A percentile compares a stretch with the other conserved stretches of the same genome.
Conservation (phyloP, 1,140 invertebrate species). For the Papilio glaucus region DNA sequence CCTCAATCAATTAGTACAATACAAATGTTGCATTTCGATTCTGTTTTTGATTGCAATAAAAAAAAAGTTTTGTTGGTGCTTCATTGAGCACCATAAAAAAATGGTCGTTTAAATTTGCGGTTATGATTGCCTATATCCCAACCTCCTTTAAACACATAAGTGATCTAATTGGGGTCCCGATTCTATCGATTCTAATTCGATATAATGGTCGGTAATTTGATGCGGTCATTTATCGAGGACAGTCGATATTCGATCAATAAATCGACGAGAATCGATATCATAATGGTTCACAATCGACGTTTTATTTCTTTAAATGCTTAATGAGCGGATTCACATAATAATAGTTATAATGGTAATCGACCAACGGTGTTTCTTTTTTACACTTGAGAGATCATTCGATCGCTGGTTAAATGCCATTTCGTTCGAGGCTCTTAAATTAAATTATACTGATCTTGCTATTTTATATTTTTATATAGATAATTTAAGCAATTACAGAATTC, state of each 20-base stretch:
- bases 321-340: conserved; percentile 77
- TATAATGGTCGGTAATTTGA: conserved; percentile 81
- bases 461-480: too few relatives aligned
- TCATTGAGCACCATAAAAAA: conserved; percentile 41
- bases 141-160: conserved; percentile 82
- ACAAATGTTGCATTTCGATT: conserved; percentile 31
- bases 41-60: neutral
- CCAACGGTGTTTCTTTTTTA: conserved; percentile 29
- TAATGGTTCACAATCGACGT: conserved; percentile 73
- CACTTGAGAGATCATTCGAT: conserved; percentile 22
- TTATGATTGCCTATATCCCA: conserved; percentile 74
- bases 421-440: too few relatives aligned
- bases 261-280: conserved; percentile 80
- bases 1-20: conserved; percentile 34
- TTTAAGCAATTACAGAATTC: too few relatives aligned
- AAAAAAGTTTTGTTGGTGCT: neutral
- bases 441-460: too few relatives aligned
- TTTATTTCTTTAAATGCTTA: conserved; percentile 82
- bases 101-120: conserved; percentile 60
- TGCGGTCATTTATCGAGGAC: conserved; percentile 78
- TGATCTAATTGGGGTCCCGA: conserved; percentile 81
- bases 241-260: conserved; percentile 82
- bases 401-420: conserved; percentile 16
- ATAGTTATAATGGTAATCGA: conserved; percentile 67
- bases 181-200: conserved; percentile 82